Percentiles rank a stretch among this genome's conserved stretches.
These are phyloP conservation scores for Xanthorhoe designata DNA, from an alignment of 2,888 invertebrate species.

Conservation along the genomic window DNA sequence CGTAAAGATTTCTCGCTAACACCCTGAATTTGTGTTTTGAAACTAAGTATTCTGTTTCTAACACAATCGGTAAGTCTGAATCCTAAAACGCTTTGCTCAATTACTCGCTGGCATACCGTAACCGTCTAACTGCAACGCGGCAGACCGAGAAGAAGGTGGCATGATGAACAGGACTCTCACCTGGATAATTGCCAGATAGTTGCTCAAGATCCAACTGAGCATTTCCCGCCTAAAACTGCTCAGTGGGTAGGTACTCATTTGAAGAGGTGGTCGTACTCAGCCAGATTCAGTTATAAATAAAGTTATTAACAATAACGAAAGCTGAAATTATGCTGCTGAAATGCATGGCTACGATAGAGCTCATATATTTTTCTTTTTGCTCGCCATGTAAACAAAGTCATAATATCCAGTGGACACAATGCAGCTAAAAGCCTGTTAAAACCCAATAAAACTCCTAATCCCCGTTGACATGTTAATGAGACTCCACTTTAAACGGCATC, in stretches of 20 bases:
- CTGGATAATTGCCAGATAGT: no score
- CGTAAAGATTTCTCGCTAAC: no score
- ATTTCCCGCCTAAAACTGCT: neutral
- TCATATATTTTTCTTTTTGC: conserved; percentile 1
- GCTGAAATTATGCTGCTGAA: neutral
- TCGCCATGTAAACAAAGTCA: conserved; percentile 25
- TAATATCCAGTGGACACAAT: conserved; percentile 25
- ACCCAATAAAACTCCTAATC: conserved; percentile 33
- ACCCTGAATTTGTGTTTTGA: no score
- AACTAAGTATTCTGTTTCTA: no score
- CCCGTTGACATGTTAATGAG: conserved; percentile 51
- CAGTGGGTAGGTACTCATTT: neutral
- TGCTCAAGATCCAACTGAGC: no score
- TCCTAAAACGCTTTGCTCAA: no score
- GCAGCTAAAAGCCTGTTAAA: conserved; percentile 29
- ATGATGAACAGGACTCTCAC: no score
- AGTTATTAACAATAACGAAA: neutral
- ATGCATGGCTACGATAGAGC: neutral
- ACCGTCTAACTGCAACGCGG: no score
- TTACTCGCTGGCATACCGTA: no score
- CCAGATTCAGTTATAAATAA: neutral
- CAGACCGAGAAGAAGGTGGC: no score
- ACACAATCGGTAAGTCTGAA: no score
- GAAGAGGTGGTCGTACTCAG: neutral
- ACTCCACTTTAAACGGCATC: conserved; percentile 51